These are phyloP conservation scores for Triplophysa bombifrons DNA, from an alignment of 2,797 vertebrate species.

Conservation along the genomic window DNA sequence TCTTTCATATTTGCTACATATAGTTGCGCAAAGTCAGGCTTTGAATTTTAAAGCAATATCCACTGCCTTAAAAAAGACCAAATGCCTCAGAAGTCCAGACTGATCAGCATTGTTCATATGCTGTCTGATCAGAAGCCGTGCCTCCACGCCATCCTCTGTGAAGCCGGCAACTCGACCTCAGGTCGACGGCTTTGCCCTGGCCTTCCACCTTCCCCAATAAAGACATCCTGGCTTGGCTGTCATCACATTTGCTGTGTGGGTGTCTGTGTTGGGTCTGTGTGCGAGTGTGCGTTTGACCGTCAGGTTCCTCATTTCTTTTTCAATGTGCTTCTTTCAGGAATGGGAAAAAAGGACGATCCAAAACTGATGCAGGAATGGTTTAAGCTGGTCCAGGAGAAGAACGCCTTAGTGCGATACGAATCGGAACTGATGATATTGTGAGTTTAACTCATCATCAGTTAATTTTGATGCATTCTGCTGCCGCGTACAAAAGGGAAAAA, in stretches of 20 bases:
- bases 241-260: slow-evolving; percentile 68
- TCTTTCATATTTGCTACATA: not conserved
- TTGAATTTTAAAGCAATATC: slow-evolving; percentile 12
- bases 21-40: not conserved
- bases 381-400: slow-evolving; percentile 98
- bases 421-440: slow-evolving; percentile 99
- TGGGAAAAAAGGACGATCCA: slow-evolving; percentile 99
- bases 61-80: slow-evolving; percentile 41
- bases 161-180: slow-evolving; percentile 52
- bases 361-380: slow-evolving; percentile 99
- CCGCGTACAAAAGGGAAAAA: not conserved
- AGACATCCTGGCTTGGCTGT: slow-evolving; percentile 78
- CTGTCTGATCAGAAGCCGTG: slow-evolving; percentile 57
- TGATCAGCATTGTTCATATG: slow-evolving; percentile 26
- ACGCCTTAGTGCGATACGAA: slow-evolving; percentile 96
- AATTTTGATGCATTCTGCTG: not conserved
- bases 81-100: slow-evolving; percentile 48
- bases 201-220: slow-evolving; percentile 55
- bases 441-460: slow-evolving; percentile 68
- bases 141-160: slow-evolving; percentile 69
- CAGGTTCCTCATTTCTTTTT: slow-evolving; percentile 44
- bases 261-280: slow-evolving; percentile 52
- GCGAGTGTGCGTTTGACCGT: slow-evolving; percentile 40
- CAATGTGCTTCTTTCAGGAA: slow-evolving; percentile 79
- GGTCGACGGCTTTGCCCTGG: slow-evolving; percentile 40